Percentiles rank a stretch among this genome's conserved stretches.
phyloP scores from a whole-genome alignment of 2,888 invertebrate genomes.

The Melanophora roralis region DNA sequence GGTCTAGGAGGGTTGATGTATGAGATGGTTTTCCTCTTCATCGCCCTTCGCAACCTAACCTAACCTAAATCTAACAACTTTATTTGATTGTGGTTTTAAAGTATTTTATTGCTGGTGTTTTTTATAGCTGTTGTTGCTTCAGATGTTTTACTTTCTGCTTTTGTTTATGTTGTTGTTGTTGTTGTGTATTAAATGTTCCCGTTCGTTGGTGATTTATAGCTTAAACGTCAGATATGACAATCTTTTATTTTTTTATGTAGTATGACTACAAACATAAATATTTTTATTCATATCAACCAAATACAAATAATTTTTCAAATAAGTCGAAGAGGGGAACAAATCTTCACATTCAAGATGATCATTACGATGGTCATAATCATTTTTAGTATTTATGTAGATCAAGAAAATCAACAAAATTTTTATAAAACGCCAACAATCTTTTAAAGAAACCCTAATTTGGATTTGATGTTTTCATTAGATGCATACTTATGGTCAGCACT shows the following conservation, averaged over 20 bases:
- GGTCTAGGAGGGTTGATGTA: too few species aligned
- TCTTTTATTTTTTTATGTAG: slow-evolving; percentile 59
- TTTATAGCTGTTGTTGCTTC: slow-evolving; percentile 1
- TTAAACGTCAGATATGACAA: slow-evolving; percentile 72
- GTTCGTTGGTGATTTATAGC: slow-evolving; percentile 69
- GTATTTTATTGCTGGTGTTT: slow-evolving; percentile 1
- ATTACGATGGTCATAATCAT: neutral
- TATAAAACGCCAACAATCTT: neutral
- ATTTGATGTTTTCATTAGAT: too few species aligned
- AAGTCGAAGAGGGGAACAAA: slow-evolving; percentile 8
- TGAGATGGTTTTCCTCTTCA: too few species aligned
- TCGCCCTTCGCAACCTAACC: neutral
- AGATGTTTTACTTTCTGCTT: neutral
- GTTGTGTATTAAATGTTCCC: slow-evolving; percentile 47
- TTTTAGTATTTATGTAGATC: slow-evolving; percentile 17
- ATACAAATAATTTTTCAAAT: slow-evolving; percentile 14
- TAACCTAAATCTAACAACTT: neutral
- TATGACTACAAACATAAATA: slow-evolving; percentile 59
- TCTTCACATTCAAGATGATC: slow-evolving; percentile 1
- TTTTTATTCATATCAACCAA: slow-evolving; percentile 50
- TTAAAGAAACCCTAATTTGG: neutral
- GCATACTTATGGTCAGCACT: too few species aligned
- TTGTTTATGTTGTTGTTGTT: slow-evolving; percentile 2
- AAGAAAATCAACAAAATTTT: neutral
- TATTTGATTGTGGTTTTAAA: neutral